These are phyloP conservation scores for Flexamia atlantica DNA, from an alignment of 2,888 invertebrate genomes.

Conservation along the genomic window DNA sequence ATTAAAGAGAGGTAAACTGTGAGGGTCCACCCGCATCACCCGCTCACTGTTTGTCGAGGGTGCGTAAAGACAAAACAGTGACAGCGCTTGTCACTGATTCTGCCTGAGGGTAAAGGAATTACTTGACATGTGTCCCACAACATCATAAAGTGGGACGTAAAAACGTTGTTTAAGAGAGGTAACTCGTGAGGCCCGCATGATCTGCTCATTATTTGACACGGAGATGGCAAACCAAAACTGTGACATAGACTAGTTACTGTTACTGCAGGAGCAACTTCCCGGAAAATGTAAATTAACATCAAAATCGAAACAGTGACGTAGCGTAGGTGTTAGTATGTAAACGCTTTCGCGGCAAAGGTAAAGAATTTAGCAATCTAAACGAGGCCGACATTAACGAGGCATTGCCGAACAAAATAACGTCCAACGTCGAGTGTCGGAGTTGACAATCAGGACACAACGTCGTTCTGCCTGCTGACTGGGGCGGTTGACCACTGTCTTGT, in stretches of 20 bases:
- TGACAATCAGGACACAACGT: background rate
- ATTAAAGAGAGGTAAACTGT: constrained; percentile 45
- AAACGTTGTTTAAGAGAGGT: constrained; percentile 59
- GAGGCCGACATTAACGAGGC: background rate
- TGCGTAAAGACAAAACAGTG: background rate
- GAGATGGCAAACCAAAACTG: too few relatives aligned
- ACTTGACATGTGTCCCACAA: constrained; percentile 57
- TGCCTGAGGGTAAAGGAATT: too few relatives aligned
- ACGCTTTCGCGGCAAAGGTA: background rate
- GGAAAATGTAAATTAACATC: too few relatives aligned
- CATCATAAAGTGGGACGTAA: constrained; percentile 54
- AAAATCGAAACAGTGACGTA: too few relatives aligned
- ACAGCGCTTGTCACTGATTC: background rate
- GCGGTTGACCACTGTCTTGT: constrained; percentile 12
- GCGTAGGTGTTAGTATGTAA: too few relatives aligned
- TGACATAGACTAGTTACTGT: background rate
- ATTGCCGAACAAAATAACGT: background rate
- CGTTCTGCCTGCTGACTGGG: background rate
- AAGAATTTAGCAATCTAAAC: constrained; percentile 32
- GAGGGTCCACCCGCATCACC: constrained; percentile 45
- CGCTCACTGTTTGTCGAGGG: constrained; percentile 44
- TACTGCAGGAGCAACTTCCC: background rate
- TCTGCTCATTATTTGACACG: constrained; percentile 29
- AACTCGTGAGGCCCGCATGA: constrained; percentile 45
- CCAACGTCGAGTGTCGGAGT: background rate